A percentile compares a stretch with the other conserved stretches of the same genome.
Evolutionary conservation across 2,797 vertebrate genomes (phyloP).

Genomic region (Delichon dasypus): DNA sequence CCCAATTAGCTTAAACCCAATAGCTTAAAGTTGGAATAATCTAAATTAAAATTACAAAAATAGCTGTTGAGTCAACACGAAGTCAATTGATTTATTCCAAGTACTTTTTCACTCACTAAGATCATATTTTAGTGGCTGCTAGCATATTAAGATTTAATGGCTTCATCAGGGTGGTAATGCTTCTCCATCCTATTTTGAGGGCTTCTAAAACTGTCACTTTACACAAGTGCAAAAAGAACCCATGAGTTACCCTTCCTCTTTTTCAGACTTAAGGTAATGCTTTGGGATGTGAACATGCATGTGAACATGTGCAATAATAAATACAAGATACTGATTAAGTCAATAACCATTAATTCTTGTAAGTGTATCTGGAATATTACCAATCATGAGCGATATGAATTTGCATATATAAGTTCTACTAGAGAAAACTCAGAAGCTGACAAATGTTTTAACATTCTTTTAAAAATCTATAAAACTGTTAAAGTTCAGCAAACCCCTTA

Average conservation of each 20-base stretch:
- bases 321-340: not conserved
- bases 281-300: not conserved
- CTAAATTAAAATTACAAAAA: not conserved
- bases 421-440: not conserved
- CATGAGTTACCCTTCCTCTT: not conserved
- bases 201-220: conserved; percentile 12
- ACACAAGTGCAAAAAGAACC: not conserved
- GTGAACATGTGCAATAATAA: not conserved
- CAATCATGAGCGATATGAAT: not conserved
- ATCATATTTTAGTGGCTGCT: not conserved
- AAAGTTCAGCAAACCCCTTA: not conserved
- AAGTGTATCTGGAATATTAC: not conserved
- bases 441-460: not conserved
- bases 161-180: not conserved
- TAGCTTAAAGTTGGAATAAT: not conserved
- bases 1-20: too few species aligned
- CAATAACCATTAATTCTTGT: not conserved
- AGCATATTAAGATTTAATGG: conserved; percentile 5
- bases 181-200: not conserved
- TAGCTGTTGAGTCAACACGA: not conserved
- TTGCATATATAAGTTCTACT: not conserved
- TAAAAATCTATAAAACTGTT: not conserved
- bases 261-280: not conserved
- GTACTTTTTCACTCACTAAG: not conserved
- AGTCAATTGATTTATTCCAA: conserved; percentile 21